A percentile compares a stretch with the other conserved stretches of the same genome.
phyloP scores from a whole-genome alignment of 2,113 vertebrate species.

The Mustelus asterias region DNA sequence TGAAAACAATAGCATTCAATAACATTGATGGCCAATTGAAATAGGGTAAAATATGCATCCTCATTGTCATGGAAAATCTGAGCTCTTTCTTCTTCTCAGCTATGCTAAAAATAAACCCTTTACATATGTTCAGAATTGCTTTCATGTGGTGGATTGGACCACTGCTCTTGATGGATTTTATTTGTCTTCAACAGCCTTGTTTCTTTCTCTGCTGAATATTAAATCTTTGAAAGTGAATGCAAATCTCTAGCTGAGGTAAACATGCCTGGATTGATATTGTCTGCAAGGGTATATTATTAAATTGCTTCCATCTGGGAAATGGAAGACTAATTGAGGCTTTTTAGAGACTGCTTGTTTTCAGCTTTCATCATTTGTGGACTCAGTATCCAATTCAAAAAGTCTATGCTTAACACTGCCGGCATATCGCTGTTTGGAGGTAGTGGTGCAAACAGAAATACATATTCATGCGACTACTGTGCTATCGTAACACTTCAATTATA shows the following conservation, averaged over 20 bases:
- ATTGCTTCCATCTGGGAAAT: conserved; percentile 16
- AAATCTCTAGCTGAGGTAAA: conserved; percentile 4
- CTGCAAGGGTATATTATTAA: neutral
- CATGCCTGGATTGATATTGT: neutral
- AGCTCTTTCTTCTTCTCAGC: neutral
- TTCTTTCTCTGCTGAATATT: neutral
- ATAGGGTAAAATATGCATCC: neutral
- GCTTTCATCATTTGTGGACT: neutral
- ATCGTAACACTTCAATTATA: conserved; percentile 8
- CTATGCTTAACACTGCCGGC: neutral
- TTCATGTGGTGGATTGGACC: neutral
- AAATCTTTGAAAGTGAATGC: conserved; percentile 10
- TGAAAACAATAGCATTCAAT: neutral
- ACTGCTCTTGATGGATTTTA: neutral
- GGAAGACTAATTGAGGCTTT: neutral
- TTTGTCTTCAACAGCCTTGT: neutral
- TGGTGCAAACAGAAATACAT: neutral
- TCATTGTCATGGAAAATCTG: neutral
- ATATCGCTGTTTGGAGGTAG: neutral
- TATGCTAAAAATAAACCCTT: neutral
- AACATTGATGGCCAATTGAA: neutral
- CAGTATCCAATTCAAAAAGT: conserved; percentile 5
- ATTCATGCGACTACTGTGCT: neutral
- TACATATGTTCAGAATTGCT: neutral
- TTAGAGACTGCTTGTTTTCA: conserved; percentile 16